A percentile compares a stretch with the other conserved stretches of the same genome.
These are phyloP conservation scores for Synanthedon formicaeformis DNA, from an alignment of 2,888 invertebrate genomes.

Conservation along the genomic window DNA sequence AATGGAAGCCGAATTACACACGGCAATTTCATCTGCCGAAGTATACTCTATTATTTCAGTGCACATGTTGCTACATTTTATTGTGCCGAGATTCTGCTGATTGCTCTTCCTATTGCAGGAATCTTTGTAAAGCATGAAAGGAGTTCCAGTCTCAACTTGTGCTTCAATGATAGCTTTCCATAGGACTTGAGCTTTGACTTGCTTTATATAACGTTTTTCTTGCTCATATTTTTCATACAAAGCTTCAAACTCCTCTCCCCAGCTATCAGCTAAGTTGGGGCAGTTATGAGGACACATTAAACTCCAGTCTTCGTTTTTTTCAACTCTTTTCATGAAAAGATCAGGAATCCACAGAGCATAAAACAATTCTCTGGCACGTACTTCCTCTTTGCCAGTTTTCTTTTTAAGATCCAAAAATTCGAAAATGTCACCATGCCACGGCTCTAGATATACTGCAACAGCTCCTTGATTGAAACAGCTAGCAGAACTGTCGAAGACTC, in stretches of 20 bases:
- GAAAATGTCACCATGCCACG: constrained; percentile 98
- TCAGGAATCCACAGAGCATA: constrained; percentile 99
- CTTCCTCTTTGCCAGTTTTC: constrained; percentile 96
- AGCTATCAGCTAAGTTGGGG: constrained; percentile 90
- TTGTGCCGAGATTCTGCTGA: constrained; percentile 97
- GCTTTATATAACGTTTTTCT: constrained; percentile 77
- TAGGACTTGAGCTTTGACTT: constrained; percentile 84
- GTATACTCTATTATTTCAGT: constrained; percentile 98
- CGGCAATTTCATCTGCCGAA: constrained; percentile 92
- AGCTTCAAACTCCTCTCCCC: constrained; percentile 94
- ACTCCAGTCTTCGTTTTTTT: constrained; percentile 88
- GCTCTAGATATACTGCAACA: constrained; percentile 98
- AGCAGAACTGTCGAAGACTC: constrained; percentile 96
- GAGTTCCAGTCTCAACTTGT: constrained; percentile 97
- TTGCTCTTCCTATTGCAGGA: constrained; percentile 97
- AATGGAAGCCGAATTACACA: constrained; percentile 97
- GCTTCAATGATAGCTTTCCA: constrained; percentile 96
- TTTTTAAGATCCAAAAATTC: constrained; percentile 95
- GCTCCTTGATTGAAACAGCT: constrained; percentile 98
- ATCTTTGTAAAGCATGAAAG: constrained; percentile 97
- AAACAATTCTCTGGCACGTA: constrained; percentile 94
- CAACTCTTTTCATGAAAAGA: constrained; percentile 96
- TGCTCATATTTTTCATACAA: constrained; percentile 89
- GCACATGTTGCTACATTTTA: constrained; percentile 97
- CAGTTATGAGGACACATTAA: constrained; percentile 97